phyloP scores from a whole-genome alignment of 2,113 vertebrate species.

The Panurus biarmicus region DNA sequence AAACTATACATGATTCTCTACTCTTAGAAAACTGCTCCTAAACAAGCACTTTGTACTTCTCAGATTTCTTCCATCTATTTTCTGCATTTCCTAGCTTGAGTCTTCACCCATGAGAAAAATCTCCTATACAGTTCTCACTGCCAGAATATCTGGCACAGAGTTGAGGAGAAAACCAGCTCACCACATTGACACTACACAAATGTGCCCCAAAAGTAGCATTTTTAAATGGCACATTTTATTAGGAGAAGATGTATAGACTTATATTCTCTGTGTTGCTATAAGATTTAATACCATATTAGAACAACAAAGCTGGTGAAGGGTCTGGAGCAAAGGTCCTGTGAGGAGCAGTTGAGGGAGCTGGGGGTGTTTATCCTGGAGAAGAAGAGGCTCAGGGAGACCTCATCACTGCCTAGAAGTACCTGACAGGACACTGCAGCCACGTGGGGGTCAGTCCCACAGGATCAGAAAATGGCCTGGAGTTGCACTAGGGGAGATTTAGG shows the following conservation, averaged over 20 bases:
- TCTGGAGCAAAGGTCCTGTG: not conserved
- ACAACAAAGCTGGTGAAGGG: not conserved
- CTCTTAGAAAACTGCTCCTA: not conserved
- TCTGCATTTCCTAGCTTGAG: not conserved
- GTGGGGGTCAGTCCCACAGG: rapidly evolving
- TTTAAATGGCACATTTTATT: not conserved
- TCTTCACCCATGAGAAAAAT: not conserved
- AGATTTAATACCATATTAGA: not conserved
- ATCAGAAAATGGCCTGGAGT: not conserved
- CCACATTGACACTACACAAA: not conserved
- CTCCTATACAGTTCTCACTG: not conserved
- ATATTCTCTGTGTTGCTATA: not conserved
- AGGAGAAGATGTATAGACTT: not conserved
- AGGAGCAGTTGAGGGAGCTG: not conserved
- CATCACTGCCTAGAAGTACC: not conserved
- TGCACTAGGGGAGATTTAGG: not conserved
- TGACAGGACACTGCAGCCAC: not conserved
- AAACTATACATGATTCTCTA: not conserved
- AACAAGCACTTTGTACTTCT: not conserved
- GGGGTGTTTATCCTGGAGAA: not conserved
- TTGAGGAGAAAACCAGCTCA: not conserved
- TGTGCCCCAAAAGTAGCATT: not conserved
- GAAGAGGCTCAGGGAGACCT: not conserved
- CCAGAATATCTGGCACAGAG: not conserved
- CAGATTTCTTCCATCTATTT: not conserved